These are phyloP conservation scores for Morone chrysops DNA, from an alignment of 2,113 vertebrate species.

Conservation along the genomic window DNA sequence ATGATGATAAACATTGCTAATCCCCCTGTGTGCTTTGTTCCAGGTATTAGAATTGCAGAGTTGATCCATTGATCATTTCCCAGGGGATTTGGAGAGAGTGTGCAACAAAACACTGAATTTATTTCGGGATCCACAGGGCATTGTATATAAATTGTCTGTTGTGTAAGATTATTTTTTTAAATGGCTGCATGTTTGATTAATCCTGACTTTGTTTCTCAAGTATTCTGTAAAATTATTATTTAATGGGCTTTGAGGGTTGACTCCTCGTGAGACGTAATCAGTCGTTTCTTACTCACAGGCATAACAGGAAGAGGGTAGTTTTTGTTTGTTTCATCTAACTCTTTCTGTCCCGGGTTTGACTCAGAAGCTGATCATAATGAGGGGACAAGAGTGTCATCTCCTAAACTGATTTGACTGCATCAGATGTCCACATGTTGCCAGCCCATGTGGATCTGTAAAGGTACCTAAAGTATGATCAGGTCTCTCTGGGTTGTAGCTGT, in stretches of 20 bases:
- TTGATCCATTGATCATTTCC: constrained; percentile 70
- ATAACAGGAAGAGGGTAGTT: not conserved
- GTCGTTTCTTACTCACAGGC: constrained; percentile 11
- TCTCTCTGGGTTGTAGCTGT: constrained; percentile 40
- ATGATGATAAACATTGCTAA: constrained; percentile 75
- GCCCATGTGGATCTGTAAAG: not conserved
- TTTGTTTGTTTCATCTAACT: not conserved
- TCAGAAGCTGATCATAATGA: not conserved
- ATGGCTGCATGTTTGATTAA: constrained; percentile 59
- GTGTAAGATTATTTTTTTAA: constrained; percentile 60
- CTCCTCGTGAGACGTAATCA: constrained; percentile 44
- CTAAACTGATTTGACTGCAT: constrained; percentile 1
- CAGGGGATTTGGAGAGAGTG: constrained; percentile 48
- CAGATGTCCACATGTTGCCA: constrained; percentile 15
- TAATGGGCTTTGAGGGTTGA: constrained; percentile 21
- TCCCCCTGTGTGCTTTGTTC: constrained; percentile 62
- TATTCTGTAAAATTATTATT: constrained; percentile 28
- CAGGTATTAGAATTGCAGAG: constrained; percentile 61
- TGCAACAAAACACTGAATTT: constrained; percentile 50
- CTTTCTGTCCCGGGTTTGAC: not conserved
- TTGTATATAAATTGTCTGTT: constrained; percentile 42
- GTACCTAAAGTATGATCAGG: constrained; percentile 19
- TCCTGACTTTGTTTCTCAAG: constrained; percentile 44
- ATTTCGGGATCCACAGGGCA: constrained; percentile 56
- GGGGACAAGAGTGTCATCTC: constrained; percentile 4